Base-by-base conservation (phyloP, 2,113 vertebrate species). In the Halichoerus grypus region DNA sequence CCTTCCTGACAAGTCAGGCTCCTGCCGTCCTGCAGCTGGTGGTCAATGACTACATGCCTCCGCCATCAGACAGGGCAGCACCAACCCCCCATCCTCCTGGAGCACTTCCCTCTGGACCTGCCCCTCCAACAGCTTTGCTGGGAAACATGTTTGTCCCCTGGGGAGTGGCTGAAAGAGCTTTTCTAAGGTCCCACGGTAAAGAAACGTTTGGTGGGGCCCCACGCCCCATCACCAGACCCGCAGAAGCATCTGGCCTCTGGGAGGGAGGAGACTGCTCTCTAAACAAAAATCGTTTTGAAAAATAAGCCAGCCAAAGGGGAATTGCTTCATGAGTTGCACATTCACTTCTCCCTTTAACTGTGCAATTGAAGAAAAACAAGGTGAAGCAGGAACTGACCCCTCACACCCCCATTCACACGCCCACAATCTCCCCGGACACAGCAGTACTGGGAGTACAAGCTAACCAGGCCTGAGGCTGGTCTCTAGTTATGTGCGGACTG, bases 271-370 rank as follows among this genome's bases (percentile, higher is more conserved):
- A 90, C 81, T 57, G 72, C 53, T 69, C 92, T 92, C 91, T 86
- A 61, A 76, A 80, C 95, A 97, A 96, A 94, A 96, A 76, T 63
- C 83, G 85, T 55, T 95, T 81, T 96, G 95, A 96, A 96, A 97
- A 96, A 79, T 55, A 77, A 93, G 24, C 33, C 76, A 42, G 90
- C 80, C 77, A 55, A 83, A 93, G 95, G 88, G 91, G 95, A 88
- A 92, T 88, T 92, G 93, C 91, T 88, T 96, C 97, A 31, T 21
- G 74, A 80, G 72, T 18, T 69, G 74, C 82, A 91, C 82, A 87
- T 97, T 97, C 93, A 95, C 97, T 97, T 98, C 97, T 98, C 97
- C 87, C 97, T 98, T 94, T 67, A 80, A 95, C 96, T 51, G 74
- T 91, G 93, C 85, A 79, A 83, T 31, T 97, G 88, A 96, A 95